A percentile compares a stretch with the other conserved stretches of the same genome.
phyloP scores from a whole-genome alignment of 2,888 invertebrate genomes.

The Sphecodes monilicornis region DNA sequence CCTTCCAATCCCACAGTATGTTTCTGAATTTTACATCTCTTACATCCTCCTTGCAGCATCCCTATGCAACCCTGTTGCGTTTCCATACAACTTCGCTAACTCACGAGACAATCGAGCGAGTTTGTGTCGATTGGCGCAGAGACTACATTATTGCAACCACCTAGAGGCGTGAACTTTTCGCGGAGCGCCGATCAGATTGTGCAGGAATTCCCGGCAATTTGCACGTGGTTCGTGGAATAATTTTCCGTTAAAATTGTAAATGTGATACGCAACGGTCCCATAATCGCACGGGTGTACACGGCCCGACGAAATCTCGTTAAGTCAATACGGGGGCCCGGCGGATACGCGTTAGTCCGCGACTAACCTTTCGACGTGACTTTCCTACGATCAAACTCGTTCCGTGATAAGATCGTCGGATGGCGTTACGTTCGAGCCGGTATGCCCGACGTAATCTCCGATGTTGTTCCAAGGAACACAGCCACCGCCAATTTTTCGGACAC shows the following conservation, averaged over 20 bases:
- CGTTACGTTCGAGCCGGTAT: conserved; percentile 64
- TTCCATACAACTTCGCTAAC: not conserved
- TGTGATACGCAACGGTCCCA: conserved; percentile 36
- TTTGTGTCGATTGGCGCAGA: not conserved
- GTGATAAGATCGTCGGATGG: conserved; percentile 73
- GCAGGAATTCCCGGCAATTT: conserved; percentile 32
- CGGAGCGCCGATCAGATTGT: conserved; percentile 18
- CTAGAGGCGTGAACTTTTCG: conserved; percentile 23
- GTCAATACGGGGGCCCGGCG: conserved; percentile 46
- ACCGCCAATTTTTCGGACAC: conserved; percentile 56
- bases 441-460: conserved; percentile 56
- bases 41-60: not conserved
- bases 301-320: conserved; percentile 62
- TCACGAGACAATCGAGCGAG: not conserved
- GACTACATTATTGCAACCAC: not conserved
- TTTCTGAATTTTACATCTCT: too few species aligned
- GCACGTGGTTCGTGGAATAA: conserved; percentile 37
- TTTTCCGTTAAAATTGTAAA: conserved; percentile 45
- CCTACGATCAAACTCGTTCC: conserved; percentile 73
- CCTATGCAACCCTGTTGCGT: not conserved
- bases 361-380: conserved; percentile 68
- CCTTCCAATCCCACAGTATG: too few species aligned
- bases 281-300: conserved; percentile 47
- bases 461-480: conserved; percentile 31
- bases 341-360: conserved; percentile 59